These are phyloP conservation scores for Cynoglossus semilaevis DNA, from an alignment of 2,113 vertebrate genomes.

Conservation along the genomic window DNA sequence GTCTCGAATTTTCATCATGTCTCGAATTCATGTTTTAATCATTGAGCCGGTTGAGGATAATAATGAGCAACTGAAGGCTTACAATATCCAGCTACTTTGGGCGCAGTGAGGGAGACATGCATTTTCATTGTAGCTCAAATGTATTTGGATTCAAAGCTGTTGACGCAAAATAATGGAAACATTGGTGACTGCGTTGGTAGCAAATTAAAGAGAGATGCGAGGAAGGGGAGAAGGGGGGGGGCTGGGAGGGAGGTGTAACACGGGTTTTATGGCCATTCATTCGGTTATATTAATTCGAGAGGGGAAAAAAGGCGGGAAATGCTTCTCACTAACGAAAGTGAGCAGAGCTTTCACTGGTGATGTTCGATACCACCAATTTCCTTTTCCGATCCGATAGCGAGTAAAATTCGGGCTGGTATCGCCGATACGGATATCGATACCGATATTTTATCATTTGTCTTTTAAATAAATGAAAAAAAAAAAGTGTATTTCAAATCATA, in stretches of 20 bases:
- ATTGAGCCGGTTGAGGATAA: conserved; percentile 42
- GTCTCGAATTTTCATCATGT: conserved; percentile 52
- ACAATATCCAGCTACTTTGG: conserved; percentile 49
- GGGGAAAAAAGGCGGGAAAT: too few relatives aligned
- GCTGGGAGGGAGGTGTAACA: neutral
- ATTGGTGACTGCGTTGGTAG: conserved; percentile 37
- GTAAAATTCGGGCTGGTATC: too few relatives aligned
- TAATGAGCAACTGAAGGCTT: conserved; percentile 66
- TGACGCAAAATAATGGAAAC: conserved; percentile 62
- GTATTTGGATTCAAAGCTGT: conserved; percentile 56
- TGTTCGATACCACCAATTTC: too few relatives aligned
- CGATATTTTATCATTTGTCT: too few relatives aligned
- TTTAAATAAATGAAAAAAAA: too few relatives aligned
- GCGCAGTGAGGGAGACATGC: conserved; percentile 45
- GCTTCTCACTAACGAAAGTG: too few relatives aligned
- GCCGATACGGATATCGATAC: too few relatives aligned
- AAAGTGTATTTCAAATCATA: too few relatives aligned
- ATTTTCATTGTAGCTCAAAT: conserved; percentile 43
- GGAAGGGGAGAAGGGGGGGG: neutral
- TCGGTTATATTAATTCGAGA: conserved; percentile 3
- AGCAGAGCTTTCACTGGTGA: too few relatives aligned
- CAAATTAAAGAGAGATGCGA: conserved; percentile 45
- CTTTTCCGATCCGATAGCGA: too few relatives aligned
- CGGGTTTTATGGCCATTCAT: neutral
- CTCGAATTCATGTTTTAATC: conserved; percentile 69